Evolutionary conservation across 2,113 vertebrate genomes (phyloP).

Genomic region (Corythornis vintsioides): DNA sequence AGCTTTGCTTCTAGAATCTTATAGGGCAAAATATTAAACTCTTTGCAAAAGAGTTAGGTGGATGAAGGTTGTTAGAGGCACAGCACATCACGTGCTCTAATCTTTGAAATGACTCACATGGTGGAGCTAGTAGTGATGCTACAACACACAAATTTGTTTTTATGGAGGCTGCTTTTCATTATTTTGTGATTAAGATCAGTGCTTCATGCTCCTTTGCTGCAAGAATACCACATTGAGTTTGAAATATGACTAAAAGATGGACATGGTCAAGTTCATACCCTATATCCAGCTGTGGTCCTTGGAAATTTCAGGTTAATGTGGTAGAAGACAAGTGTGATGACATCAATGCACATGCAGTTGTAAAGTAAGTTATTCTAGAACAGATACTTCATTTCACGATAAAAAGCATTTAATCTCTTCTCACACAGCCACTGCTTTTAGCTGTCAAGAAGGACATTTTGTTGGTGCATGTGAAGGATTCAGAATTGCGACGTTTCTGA

Average conservation of each 20-base stretch:
- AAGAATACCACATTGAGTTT: neutral
- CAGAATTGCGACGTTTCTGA: neutral
- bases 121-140: neutral
- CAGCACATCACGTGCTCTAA: neutral
- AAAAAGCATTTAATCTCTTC: neutral
- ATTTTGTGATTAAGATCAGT: neutral
- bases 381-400: neutral
- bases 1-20: neutral
- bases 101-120: neutral
- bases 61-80: neutral
- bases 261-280: neutral
- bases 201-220: neutral
- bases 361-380: neutral
- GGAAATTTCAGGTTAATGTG: neutral
- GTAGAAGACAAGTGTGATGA: neutral
- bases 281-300: neutral
- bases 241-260: neutral
- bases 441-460: neutral
- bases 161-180: neutral
- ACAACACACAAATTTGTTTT: neutral
- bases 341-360: neutral
- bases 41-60: neutral
- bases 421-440: neutral
- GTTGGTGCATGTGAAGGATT: neutral
- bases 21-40: neutral